Evolutionary conservation across 2,113 vertebrate genomes (phyloP).

Genomic region (Pterophyllum scalare): DNA sequence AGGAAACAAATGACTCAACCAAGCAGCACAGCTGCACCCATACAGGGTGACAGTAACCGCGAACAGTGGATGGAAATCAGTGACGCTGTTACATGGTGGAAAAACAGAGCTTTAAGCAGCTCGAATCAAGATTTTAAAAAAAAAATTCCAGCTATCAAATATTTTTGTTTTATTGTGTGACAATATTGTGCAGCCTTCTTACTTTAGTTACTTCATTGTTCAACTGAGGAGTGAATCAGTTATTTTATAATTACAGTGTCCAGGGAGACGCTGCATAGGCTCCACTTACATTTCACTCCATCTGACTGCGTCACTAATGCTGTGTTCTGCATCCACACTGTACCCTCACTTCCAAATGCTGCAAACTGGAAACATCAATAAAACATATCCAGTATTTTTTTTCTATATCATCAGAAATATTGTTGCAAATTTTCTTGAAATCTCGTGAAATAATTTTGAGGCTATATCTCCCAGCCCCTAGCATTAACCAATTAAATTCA

Average conservation of each 20-base stretch:
- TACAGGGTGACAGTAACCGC: too few species aligned
- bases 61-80: neutral
- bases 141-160: neutral
- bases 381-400: too few species aligned
- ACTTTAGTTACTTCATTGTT: neutral
- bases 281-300: too few species aligned
- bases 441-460: neutral
- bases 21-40: neutral
- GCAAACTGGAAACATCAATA: too few species aligned
- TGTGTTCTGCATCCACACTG: too few species aligned
- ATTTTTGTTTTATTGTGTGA: neutral
- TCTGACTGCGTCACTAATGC: too few species aligned
- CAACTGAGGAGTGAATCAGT: neutral
- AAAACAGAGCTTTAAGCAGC: neutral
- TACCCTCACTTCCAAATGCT: too few species aligned
- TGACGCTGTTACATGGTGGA: neutral
- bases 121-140: neutral
- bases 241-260: neutral
- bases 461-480: neutral
- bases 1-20: neutral
- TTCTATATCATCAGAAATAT: neutral
- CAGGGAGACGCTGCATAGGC: too few species aligned
- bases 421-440: neutral
- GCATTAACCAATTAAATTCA: neutral
- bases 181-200: accelerated